Percentiles rank a stretch among this genome's conserved stretches.
These are phyloP conservation scores for Camponotus fellah DNA, from an alignment of 2,888 invertebrate species.

Conservation along the genomic window DNA sequence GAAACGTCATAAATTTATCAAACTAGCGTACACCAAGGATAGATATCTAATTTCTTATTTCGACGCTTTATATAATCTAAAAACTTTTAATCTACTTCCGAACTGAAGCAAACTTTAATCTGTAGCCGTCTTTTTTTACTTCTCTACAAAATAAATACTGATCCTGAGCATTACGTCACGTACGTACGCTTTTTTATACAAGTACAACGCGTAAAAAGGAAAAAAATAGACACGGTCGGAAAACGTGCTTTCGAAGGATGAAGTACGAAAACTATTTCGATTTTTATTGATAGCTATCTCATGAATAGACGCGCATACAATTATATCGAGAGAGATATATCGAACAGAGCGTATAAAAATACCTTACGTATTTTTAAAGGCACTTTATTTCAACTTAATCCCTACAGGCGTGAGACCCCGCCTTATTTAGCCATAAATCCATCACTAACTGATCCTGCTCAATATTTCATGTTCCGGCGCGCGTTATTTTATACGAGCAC, in stretches of 20 bases:
- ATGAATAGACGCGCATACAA: not conserved
- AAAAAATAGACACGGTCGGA: not conserved
- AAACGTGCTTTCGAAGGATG: not conserved
- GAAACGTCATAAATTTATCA: not conserved
- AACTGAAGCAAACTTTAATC: constrained; percentile 32
- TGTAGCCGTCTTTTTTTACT: not conserved
- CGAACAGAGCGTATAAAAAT: not conserved
- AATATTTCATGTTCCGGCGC: constrained; percentile 40
- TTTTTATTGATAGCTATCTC: constrained; percentile 28
- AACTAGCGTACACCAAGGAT: not conserved
- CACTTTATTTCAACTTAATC: constrained; percentile 21
- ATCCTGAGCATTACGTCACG: constrained; percentile 30
- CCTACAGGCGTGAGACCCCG: not conserved
- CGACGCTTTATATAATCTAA: not conserved
- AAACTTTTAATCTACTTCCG: constrained; percentile 18
- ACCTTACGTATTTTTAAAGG: not conserved
- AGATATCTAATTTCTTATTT: constrained; percentile 8
- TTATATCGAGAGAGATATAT: constrained; percentile 8
- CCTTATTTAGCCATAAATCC: constrained; percentile 23
- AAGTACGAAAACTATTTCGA: not conserved
- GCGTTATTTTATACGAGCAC: constrained; percentile 26
- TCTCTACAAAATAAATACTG: not conserved
- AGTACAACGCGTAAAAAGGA: constrained; percentile 17
- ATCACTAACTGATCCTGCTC: constrained; percentile 13
- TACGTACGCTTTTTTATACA: not conserved